Conservation (phyloP, 2,888 invertebrate species). For the Lycocerus yunnanus region DNA sequence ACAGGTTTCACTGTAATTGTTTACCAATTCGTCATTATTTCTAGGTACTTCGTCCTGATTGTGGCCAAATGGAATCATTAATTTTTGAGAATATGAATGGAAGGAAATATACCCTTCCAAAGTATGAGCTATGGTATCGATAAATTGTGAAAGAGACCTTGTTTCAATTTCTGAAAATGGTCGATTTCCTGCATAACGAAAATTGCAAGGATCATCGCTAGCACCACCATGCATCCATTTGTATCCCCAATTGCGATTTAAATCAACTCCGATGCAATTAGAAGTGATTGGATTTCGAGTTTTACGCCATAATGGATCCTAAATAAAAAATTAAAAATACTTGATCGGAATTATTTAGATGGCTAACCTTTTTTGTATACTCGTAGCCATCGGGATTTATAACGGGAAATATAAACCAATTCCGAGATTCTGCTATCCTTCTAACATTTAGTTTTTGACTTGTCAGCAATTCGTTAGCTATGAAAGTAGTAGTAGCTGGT, state of each 20-base stretch:
- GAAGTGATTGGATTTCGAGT: conserved; percentile 62
- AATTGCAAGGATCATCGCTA: conserved; percentile 62
- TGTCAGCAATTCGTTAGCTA: conserved; percentile 72
- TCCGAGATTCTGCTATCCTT: conserved; percentile 65
- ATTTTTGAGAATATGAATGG: conserved; percentile 74
- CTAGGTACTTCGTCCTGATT: conserved; percentile 59
- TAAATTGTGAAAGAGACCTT: conserved; percentile 59
- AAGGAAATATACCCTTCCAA: conserved; percentile 70
- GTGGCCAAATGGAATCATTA: conserved; percentile 74
- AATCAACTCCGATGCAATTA: conserved; percentile 67
- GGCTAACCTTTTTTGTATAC: conserved; percentile 59
- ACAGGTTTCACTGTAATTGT: too few relatives aligned
- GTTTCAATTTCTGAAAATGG: conserved; percentile 76
- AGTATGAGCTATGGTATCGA: conserved; percentile 55
- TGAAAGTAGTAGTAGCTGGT: conserved; percentile 50
- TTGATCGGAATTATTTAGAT: too few relatives aligned
- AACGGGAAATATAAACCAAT: conserved; percentile 77
- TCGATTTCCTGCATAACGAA: conserved; percentile 67
- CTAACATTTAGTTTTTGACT: conserved; percentile 61
- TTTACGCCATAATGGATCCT: conserved; percentile 43
- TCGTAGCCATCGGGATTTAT: conserved; percentile 76
- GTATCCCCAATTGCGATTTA: conserved; percentile 35
- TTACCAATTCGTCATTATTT: conserved; percentile 65
- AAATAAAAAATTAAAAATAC: background rate
- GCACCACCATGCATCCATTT: conserved; percentile 52